Evolutionary conservation across 2,113 vertebrate species (phyloP).

Genomic region (Takifugu bimaculatus): DNA sequence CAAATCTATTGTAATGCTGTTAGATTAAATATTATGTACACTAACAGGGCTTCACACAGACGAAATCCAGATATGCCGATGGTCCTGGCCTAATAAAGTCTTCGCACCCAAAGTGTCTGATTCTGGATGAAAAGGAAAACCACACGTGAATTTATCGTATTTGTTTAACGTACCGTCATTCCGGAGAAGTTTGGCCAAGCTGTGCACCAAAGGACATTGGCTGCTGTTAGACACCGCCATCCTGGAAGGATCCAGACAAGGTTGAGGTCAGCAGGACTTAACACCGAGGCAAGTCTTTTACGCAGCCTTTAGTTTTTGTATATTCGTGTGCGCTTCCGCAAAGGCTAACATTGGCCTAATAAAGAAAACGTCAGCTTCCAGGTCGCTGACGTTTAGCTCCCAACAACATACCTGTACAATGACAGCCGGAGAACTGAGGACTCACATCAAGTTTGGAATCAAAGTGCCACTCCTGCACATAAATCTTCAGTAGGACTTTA

Average conservation of each 20-base stretch:
- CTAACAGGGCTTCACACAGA: too few relatives aligned
- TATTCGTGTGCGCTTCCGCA: not conserved
- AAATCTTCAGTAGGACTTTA: not conserved
- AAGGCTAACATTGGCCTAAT: not conserved
- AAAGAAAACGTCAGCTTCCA: not conserved
- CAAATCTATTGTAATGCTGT: too few relatives aligned
- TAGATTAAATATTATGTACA: too few relatives aligned
- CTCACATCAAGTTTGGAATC: conserved; percentile 12
- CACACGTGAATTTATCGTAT: not conserved
- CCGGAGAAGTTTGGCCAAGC: conserved; percentile 75
- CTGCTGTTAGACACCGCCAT: conserved; percentile 58
- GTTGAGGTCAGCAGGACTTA: fast-evolving
- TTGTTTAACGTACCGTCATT: conserved; percentile 71
- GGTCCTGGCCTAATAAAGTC: too few relatives aligned
- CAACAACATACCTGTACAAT: conserved; percentile 29
- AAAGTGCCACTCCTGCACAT: not conserved
- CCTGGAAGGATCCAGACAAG: conserved; percentile 36
- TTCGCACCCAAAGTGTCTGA: too few relatives aligned
- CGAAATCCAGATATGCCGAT: too few relatives aligned
- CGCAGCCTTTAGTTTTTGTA: not conserved
- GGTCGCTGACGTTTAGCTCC: conserved; percentile 1
- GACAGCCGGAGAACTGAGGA: not conserved
- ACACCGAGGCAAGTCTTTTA: not conserved
- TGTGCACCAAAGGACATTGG: conserved; percentile 69
- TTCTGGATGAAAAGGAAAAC: too few relatives aligned